A percentile compares a stretch with the other conserved stretches of the same genome.
These are phyloP conservation scores for Eumacrocentrus americanus DNA, from an alignment of 2,888 invertebrate species.

Conservation along the genomic window DNA sequence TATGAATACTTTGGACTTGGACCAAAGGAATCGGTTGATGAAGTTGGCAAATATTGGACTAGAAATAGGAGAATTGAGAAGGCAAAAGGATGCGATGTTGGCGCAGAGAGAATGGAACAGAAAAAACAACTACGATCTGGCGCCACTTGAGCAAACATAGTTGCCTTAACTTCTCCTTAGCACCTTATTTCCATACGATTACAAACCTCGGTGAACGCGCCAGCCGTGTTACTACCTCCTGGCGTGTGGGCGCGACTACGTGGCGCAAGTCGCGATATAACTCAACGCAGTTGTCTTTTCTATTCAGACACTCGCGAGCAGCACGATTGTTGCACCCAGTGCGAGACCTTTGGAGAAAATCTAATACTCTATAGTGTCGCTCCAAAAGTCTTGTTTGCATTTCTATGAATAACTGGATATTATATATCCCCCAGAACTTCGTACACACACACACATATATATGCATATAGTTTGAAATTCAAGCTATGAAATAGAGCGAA, in stretches of 20 bases:
- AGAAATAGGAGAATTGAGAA: too few relatives aligned
- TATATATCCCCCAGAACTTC: neutral
- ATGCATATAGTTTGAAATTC: too few relatives aligned
- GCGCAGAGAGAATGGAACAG: conserved; percentile 11
- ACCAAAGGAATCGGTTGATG: too few relatives aligned
- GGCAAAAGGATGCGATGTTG: too few relatives aligned
- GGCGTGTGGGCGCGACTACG: conserved; percentile 38
- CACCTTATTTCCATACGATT: conserved; percentile 54
- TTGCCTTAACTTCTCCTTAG: conserved; percentile 49
- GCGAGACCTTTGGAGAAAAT: conserved; percentile 17
- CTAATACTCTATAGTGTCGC: conserved; percentile 12
- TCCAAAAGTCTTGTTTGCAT: conserved; percentile 16
- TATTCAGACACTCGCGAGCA: neutral
- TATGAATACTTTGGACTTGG: too few relatives aligned
- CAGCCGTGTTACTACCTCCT: conserved; percentile 30
- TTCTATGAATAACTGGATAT: conserved; percentile 10
- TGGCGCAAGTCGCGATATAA: conserved; percentile 41
- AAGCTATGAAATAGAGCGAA: neutral
- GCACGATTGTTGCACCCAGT: conserved; percentile 18
- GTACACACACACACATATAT: too few relatives aligned
- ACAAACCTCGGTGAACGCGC: conserved; percentile 44
- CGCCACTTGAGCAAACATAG: conserved; percentile 48
- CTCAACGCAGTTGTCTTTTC: too few relatives aligned
- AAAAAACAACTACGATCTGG: conserved; percentile 33
- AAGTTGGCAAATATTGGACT: too few relatives aligned